Conservation (phyloP, 2,113 vertebrate species). For the Parus major region DNA sequence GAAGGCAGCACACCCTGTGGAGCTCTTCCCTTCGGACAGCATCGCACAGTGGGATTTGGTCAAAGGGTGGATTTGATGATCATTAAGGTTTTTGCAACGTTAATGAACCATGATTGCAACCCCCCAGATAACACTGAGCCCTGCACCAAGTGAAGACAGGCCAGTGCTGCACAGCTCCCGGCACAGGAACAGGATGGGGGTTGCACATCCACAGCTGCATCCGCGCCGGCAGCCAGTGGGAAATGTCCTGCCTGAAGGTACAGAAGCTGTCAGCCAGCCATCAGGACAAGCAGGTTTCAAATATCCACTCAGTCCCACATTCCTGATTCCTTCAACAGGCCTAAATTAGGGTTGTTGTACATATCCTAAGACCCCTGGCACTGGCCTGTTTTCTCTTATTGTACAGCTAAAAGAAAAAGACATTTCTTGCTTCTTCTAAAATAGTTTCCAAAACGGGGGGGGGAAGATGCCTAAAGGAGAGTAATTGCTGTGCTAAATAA, state of each 20-base stretch:
- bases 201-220: background rate
- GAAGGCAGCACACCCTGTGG: background rate
- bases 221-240: background rate
- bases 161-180: background rate
- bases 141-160: background rate
- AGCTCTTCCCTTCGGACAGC: rapidly evolving
- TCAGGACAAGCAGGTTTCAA: background rate
- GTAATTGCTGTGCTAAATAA: background rate
- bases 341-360: background rate
- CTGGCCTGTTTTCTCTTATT: background rate
- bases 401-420: background rate
- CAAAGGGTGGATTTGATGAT: background rate
- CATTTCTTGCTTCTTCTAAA: background rate
- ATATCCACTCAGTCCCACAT: background rate
- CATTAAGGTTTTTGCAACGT: background rate
- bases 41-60: rapidly evolving
- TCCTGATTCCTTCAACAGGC: background rate
- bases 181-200: background rate
- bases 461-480: background rate
- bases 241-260: background rate
- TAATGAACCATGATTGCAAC: background rate
- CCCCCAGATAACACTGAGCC: background rate
- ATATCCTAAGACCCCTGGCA: background rate
- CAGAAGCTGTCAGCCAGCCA: background rate
- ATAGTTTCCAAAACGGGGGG: background rate